A percentile compares a stretch with the other conserved stretches of the same genome.
These are phyloP conservation scores for Palythoa heliodiscus DNA, from an alignment of 92 coral and sea anemone species.

Conservation along the genomic window DNA sequence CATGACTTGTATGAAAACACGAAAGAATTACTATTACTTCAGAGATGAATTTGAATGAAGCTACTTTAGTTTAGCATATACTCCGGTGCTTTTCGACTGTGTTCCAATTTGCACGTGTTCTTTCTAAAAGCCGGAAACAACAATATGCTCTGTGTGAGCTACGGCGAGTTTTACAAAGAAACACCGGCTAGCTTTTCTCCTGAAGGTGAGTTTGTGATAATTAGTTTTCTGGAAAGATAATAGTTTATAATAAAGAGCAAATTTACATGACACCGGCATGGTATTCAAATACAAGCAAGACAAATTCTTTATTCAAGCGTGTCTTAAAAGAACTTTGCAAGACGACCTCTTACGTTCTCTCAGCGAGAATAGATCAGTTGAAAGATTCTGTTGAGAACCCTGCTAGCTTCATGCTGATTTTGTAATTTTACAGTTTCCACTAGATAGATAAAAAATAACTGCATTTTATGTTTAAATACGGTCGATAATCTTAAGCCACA, in stretches of 20 bases:
- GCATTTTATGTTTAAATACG: background rate
- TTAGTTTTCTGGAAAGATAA: constrained; percentile 30
- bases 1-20: background rate
- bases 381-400: background rate
- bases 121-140: background rate
- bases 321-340: background rate
- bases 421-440: background rate
- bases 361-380: background rate
- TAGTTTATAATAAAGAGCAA: constrained; percentile 11
- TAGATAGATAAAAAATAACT: background rate
- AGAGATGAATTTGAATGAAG: background rate
- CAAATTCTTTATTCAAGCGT: constrained; percentile 12
- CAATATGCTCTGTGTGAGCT: background rate
- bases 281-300: constrained; percentile 8
- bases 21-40: background rate
- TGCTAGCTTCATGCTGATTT: background rate
- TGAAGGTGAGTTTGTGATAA: constrained; percentile 13
- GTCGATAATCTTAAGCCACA: too few species aligned
- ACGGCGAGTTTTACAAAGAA: background rate
- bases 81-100: background rate
- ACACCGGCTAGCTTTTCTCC: constrained; percentile 9
- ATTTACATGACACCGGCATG: constrained; percentile 24
- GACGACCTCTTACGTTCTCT: background rate
- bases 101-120: constrained; percentile 20
- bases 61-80: background rate